Evolutionary conservation across 1,140 invertebrate species (phyloP).

Genomic region (Drosophila azteca): DNA sequence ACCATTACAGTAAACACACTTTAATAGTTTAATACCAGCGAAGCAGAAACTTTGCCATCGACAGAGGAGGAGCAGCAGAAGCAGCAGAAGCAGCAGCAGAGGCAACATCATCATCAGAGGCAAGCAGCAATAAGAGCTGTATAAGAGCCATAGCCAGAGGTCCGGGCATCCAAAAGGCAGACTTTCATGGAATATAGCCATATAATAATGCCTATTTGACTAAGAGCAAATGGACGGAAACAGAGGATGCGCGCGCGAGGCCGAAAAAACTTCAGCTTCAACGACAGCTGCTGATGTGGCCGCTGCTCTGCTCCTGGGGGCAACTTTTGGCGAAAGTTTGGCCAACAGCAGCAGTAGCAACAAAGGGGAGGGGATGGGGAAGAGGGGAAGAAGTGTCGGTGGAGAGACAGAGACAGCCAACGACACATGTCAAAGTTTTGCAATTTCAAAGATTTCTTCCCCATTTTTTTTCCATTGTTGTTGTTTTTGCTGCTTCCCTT

Average conservation of each 20-base stretch:
- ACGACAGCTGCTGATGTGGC: conserved; percentile 25
- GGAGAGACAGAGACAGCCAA: conserved; percentile 5
- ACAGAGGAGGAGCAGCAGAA: neutral
- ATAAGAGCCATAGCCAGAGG: too few relatives aligned
- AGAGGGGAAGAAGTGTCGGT: neutral
- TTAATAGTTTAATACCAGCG: conserved; percentile 68
- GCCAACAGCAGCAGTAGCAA: conserved; percentile 28
- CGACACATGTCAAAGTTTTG: conserved; percentile 77
- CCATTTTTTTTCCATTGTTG: conserved; percentile 1
- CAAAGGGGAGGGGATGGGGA: conserved; percentile 4
- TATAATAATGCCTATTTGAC: conserved; percentile 58
- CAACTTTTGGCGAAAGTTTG: conserved; percentile 67
- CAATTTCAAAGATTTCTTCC: conserved; percentile 61
- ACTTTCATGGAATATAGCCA: conserved; percentile 17
- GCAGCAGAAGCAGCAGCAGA: too few relatives aligned
- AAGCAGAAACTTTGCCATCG: conserved; percentile 25
- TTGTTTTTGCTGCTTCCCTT: conserved; percentile 9
- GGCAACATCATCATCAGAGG: too few relatives aligned
- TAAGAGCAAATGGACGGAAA: conserved; percentile 22
- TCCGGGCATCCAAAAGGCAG: too few relatives aligned
- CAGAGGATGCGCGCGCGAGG: conserved; percentile 4
- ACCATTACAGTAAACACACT: conserved; percentile 56
- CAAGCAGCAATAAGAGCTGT: too few relatives aligned
- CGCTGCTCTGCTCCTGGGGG: conserved; percentile 19
- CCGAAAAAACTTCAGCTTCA: conserved; percentile 54